Evolutionary conservation across 2,113 vertebrate genomes (phyloP), one percentile per base, ranked within the genome.

Genomic region (Sapajus apella): DNA sequence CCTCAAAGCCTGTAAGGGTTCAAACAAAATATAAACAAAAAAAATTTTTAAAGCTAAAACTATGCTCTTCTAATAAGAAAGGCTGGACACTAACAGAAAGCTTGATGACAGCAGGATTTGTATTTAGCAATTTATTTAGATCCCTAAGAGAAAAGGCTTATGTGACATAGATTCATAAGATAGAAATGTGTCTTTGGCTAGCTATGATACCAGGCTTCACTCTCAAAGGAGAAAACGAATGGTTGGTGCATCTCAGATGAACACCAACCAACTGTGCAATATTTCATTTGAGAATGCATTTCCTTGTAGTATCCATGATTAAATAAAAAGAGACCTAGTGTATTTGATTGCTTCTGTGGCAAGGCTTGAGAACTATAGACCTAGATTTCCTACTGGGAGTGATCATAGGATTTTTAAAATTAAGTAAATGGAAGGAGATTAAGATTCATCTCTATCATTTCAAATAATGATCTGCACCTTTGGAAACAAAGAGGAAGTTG

Each of bases 381-480:
- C 23, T 85, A n/a, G 18, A 58, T 56, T 85, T 90, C 12, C 4
- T 25, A 35, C 32, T 87, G 91, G 37, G 32, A 77, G 93, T 92
- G 20, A 85, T 84, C 35, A 56, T 66, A 91, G 37, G 13, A 66
- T 90, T 55, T 86, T 84, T 75, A 96, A 90, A 95, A 94, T 87
- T 87, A 92, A 64, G 66, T 82, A 94, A 87, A n/a, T 47, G 17
- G 80, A 80, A 84, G 25, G 37, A 64, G 45, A 94, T 79, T 75
- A 70, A 77, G 52, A 64, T 81, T 75, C 30, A 35, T 61, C 20
- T 30, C 32, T 14, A 68, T 25, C 21, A 37, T 77, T 83, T 96
- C 56, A 85, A 90, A 73, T 82, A 52, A 73, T 93, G 27, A 81
- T 30, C 66, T 30, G 14, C 1, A 79, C n/a, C 43, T 91, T 94